A percentile compares a stretch with the other conserved stretches of the same genome.
Conservation (phyloP, 2,113 vertebrate genomes). For the Riparia riparia region DNA sequence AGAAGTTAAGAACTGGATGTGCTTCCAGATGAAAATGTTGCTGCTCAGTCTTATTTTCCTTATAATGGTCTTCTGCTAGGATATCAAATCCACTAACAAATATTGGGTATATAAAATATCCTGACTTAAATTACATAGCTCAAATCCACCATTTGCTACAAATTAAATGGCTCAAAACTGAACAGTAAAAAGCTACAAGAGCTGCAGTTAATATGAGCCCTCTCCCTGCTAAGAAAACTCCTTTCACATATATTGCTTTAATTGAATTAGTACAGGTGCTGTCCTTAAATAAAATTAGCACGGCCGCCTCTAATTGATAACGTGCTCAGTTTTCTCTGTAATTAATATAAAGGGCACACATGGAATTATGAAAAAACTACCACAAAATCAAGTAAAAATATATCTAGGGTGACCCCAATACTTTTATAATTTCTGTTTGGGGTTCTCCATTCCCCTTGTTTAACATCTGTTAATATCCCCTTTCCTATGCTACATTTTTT, state of each 20-base stretch:
- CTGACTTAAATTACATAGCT: neutral
- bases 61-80: neutral
- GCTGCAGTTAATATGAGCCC: neutral
- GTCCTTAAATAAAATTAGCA: neutral
- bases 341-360: neutral
- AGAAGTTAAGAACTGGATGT: neutral
- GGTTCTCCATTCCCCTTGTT: neutral
- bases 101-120: neutral
- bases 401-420: neutral
- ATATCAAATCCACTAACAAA: neutral
- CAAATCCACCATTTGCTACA: neutral
- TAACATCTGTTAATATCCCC: neutral
- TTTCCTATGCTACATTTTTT: neutral
- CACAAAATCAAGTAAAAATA: neutral
- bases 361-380: neutral
- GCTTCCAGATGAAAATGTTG: neutral
- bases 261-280: neutral
- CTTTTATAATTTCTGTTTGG: neutral
- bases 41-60: neutral
- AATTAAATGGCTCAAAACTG: neutral
- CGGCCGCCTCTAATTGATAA: neutral
- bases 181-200: neutral
- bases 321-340: neutral
- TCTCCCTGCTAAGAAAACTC: neutral
- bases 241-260: neutral